Evolutionary conservation across 1,140 invertebrate genomes (phyloP), one percentile per base, ranked within the genome.

Genomic region (Dendroctonus valens): DNA sequence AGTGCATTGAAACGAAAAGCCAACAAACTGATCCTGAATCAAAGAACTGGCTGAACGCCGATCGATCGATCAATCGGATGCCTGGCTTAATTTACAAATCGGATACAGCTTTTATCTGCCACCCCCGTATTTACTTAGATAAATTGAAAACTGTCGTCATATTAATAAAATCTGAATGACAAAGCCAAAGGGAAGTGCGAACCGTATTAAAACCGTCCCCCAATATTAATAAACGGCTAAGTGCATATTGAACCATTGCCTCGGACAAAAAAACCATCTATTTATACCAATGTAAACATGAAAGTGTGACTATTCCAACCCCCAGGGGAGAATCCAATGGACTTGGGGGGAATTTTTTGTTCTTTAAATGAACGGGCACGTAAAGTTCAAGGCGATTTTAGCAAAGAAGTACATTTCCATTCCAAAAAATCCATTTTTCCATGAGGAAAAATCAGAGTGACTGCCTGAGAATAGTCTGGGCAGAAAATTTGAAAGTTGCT

Each of bases 121-220:
- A 11, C 41, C 62, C 61, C 64, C 55, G 64, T 65, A 59, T 65
- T 65, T 65, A 65, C 64, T 65, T 65, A 65, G 64, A 65, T 65
- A 65, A 65, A 65, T 65, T 65, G 64, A 55, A 65, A 65, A 65
- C 64, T 65, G 64, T 65, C 64, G 64, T 59, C 57, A 65, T 65
- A 65, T 65, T 65, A 65, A 65, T 65, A 65, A 65, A 65, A 65
- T 65, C 64, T 65, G 64, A 65, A 65, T 65, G 50, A 65, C 64
- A 65, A 65, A 65, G 55, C 46, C 52, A 41, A 63, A 65, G 64
- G 64, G 64, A 65, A 65, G 64, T 65, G 64, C 39, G 64, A 65
- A 65, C 9, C 46, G 64, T 59, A 65, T 51, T 58, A 65, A 53
- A 53, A 52, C 54, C 64, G 64, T 65, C 64, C 64, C 64, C 64